Conservation (phyloP, 2,113 vertebrate genomes). For the Eurystomus gularis region DNA sequence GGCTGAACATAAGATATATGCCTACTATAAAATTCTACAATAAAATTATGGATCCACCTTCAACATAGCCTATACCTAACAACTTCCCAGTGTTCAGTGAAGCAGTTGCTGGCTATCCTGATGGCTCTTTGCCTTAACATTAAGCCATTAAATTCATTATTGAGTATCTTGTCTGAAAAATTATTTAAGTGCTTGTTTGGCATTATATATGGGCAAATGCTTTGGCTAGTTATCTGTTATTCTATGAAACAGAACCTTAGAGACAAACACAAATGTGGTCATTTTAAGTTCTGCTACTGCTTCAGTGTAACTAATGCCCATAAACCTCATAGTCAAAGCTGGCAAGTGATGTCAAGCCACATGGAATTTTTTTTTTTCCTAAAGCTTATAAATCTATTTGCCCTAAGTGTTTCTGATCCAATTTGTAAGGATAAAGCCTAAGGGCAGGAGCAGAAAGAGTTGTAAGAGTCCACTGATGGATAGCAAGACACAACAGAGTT, state of each 20-base stretch:
- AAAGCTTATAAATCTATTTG: not conserved
- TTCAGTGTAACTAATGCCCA: not conserved
- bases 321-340: not conserved
- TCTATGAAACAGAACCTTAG: not conserved
- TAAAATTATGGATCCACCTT: not conserved
- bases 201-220: not conserved
- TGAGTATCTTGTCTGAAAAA: not conserved
- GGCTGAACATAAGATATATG: not conserved
- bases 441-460: not conserved
- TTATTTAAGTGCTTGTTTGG: not conserved
- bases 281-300: not conserved
- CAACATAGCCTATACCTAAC: not conserved
- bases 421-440: not conserved
- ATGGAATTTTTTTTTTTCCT: not conserved
- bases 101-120: not conserved
- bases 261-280: not conserved
- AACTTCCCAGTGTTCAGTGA: not conserved
- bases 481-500: not conserved
- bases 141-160: not conserved
- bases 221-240: not conserved
- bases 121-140: not conserved
- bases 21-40: not conserved
- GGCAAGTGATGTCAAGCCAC: not conserved
- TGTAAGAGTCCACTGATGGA: not conserved
- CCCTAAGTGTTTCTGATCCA: not conserved